Evolutionary conservation across 2,888 invertebrate genomes (phyloP), one percentile per base, ranked within the genome.

Genomic region (Drosophila putrida): DNA sequence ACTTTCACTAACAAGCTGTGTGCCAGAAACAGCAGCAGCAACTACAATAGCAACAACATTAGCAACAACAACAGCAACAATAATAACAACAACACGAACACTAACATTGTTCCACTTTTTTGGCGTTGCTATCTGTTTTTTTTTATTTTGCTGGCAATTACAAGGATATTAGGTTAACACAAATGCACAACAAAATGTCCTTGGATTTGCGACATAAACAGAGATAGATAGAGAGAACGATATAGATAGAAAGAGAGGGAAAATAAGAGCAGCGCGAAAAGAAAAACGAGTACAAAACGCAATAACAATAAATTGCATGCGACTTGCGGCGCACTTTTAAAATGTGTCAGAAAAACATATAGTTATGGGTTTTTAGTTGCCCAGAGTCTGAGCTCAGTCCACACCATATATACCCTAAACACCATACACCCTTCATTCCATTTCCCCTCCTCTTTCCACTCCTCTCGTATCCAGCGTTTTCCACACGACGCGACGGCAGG

Each of bases 301-400:
- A 86, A 86, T 86, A 86, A 86, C 78, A 79, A 82, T 84, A 82
- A 84, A 84, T 86, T 78, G 80, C 64, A 73, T 66, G 71, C 83
- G 83, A 82, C 82, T 82, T 80, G 81, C 80, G 75, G 71, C 78
- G 82, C 75, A 82, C 81, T 81, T 82, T 81, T 66, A 75, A 82
- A 83, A 82, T 83, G 82, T 82, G 84, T 82, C 82, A 82, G 83
- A 81, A 83, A 82, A 82, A 82, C 84, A 82, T 83, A 82, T 82
- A 82, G 82, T 82, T 83, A 82, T 82, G 83, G 78, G 74, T 79
- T 82, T 82, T 81, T 81, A 82, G 82, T 80, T 74, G 73, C 55
- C 68, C 70, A 64, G 66, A 55, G 65, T 55, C 58, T 27, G 61
- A 53, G 60, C 31, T 15, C 33, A 54, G 11, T 2, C 11, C 36